Evolutionary conservation across 2,888 invertebrate species (phyloP), one percentile per base, ranked within the genome.

Genomic region (Caenorhabditis afra): DNA sequence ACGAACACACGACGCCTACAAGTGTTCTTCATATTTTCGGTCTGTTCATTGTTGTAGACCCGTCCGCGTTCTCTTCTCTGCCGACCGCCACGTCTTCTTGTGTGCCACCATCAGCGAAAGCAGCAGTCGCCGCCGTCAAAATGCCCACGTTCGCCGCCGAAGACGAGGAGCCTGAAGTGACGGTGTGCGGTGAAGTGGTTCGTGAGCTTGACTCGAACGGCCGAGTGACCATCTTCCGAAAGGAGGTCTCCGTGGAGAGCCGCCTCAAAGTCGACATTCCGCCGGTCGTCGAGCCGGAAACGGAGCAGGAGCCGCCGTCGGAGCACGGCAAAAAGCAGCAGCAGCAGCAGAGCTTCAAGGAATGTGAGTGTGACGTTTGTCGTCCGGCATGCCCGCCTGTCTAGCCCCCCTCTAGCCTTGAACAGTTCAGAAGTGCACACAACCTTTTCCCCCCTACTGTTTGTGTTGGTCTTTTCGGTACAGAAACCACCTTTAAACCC

Each of bases 121-220:
- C 29, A 29, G 29, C 29, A 29, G 29, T 7, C 3, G 29, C 29
- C 3, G 29, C 29, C 29, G 29, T 7, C 29, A 29, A 12, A 49
- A 11, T 49, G 37, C 44, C 37, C 16, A 18, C 37, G 16, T 45
- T 52, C 23, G 16, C 49, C 35, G 23, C 22, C n/a, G 57, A 53
- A 35, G 53, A 45, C 7, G 22, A 65, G 18, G 66, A 67, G 44
- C 20, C 45, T 11, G 59, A 67, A 20, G 64, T 66, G 16, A 66
- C 66, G 14, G 66, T 66, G 8, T 73, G 73, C 44, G 73, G 73
- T 20, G 65, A 74, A 52, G 16, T 74, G 14, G 59, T 66, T 3
- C 64, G 58, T 35, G 61, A 61, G 12, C n/a, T 61, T 16, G 75
- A 66, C 10, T 66, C 61, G 16, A 65, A 73, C 18, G 73, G 73